Percentiles rank a stretch among this genome's conserved stretches.
phyloP scores from a whole-genome alignment of 1,140 invertebrate species.

The Drusus annulatus region DNA sequence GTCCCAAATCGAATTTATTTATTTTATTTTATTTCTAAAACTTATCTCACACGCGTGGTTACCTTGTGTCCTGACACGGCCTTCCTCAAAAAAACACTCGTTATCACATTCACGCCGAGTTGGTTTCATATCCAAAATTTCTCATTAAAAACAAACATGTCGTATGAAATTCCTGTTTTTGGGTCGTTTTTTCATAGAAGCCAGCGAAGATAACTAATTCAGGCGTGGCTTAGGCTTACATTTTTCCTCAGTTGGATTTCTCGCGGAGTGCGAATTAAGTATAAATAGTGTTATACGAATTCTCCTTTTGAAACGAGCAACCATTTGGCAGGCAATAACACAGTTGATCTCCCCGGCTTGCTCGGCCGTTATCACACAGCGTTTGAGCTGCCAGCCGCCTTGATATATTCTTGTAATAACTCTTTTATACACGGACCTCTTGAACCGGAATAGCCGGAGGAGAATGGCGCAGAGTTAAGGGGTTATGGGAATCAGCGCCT shows the following conservation, averaged over 20 bases:
- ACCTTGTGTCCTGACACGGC: no score
- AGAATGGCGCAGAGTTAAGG: constrained; percentile 5
- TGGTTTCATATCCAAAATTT: no score
- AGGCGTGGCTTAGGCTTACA: no score
- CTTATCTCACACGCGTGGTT: no score
- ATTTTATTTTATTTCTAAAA: no score
- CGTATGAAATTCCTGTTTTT: no score
- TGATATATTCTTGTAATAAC: constrained; percentile 51
- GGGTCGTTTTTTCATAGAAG: no score
- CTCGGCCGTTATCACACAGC: constrained; percentile 42
- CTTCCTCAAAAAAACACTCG: no score
- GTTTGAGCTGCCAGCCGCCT: constrained; percentile 38
- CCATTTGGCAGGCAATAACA: constrained; percentile 38
- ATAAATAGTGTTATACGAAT: constrained; percentile 20
- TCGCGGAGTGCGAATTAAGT: not conserved
- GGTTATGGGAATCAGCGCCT: constrained; percentile 13
- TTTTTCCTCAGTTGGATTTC: not conserved
- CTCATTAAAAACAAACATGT: no score
- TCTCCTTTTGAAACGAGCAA: constrained; percentile 3
- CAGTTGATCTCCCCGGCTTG: constrained; percentile 44
- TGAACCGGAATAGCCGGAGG: constrained; percentile 37
- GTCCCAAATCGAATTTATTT: no score
- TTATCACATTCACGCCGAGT: no score
- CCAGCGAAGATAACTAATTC: no score
- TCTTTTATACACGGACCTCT: constrained; percentile 45